A percentile compares a stretch with the other conserved stretches of the same genome.
Evolutionary conservation across 2,113 vertebrate genomes (phyloP).

Genomic region (Charina bottae): DNA sequence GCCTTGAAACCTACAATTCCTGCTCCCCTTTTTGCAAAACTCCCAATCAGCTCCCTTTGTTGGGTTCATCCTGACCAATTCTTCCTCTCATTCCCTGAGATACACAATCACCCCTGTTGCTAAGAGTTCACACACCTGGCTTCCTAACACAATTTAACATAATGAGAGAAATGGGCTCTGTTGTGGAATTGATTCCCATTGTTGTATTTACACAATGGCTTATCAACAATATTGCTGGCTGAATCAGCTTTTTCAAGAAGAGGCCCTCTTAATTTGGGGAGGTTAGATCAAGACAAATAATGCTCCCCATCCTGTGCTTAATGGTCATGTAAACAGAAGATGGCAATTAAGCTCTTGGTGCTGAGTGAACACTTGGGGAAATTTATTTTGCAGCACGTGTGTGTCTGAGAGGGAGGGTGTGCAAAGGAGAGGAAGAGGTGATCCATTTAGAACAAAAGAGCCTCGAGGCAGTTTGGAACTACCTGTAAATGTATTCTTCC

Average conservation of each 20-base stretch:
- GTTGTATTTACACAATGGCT: constrained; percentile 11
- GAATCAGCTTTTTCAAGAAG: neutral
- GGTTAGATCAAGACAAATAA: neutral
- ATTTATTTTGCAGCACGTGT: neutral
- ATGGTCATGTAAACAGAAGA: neutral
- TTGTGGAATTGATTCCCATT: neutral
- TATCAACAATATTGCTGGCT: neutral
- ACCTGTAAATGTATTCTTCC: neutral
- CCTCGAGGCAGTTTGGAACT: neutral
- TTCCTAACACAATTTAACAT: constrained; percentile 14
- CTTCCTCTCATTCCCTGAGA: neutral
- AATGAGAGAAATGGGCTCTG: neutral
- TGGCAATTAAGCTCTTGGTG: constrained; percentile 4
- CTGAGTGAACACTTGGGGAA: neutral
- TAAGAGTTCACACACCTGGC: neutral
- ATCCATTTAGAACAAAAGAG: neutral
- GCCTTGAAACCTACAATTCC: neutral
- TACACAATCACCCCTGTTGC: neutral
- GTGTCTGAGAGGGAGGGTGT: neutral
- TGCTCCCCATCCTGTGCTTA: neutral
- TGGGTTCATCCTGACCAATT: no score
- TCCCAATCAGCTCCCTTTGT: neutral
- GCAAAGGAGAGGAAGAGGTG: neutral
- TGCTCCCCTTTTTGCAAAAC: neutral
- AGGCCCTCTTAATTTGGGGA: neutral